Evolutionary conservation across 2,888 invertebrate genomes (phyloP), one percentile per base, ranked within the genome.

Genomic region (Parascotia fuliginaria): DNA sequence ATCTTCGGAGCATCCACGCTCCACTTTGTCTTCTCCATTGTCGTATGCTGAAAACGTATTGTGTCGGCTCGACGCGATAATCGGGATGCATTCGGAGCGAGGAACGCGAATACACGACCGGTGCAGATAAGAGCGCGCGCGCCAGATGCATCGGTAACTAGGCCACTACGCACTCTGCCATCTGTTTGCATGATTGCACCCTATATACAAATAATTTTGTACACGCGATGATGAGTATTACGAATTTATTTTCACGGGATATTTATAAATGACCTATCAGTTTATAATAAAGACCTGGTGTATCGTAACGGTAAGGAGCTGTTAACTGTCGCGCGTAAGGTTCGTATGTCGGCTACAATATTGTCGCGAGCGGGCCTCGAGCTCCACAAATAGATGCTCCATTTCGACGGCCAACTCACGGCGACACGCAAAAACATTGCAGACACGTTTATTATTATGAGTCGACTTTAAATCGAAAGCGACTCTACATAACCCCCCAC

Each of bases 331-430:
- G 73, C 71, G 67, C 70, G 81, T 82, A 79, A 85, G 82, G 75
- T 76, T 85, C 81, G 81, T 79, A 77, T 82, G 81, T 83, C 83
- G 73, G 83, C 76, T 83, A 81, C 79, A 79, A 83, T 89, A 87
- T 82, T 89, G 88, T 89, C 90, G 84, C 84, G 85, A 75, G 79
- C 90, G 89, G 89, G 90, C 89, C 90, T 89, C 89, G 87, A 74
- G 77, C 78, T 81, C 85, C 83, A 79, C 86, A 92, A 92, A 92
- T 92, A 92, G 91, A 87, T 79, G 89, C 77, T 86, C 91, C 87
- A 90, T 83, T 89, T 91, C 86, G 81, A 85, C 87, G 79, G 83
- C 84, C 87, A 79, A 78, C 87, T 82, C 84, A 81, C 83, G 75
- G 81, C 79, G 86, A 83, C 83, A 82, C 83, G 83, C 86, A 77